Base-by-base conservation (phyloP, 2,113 vertebrate species). In the Boulengeromyrus knoepffleri region DNA sequence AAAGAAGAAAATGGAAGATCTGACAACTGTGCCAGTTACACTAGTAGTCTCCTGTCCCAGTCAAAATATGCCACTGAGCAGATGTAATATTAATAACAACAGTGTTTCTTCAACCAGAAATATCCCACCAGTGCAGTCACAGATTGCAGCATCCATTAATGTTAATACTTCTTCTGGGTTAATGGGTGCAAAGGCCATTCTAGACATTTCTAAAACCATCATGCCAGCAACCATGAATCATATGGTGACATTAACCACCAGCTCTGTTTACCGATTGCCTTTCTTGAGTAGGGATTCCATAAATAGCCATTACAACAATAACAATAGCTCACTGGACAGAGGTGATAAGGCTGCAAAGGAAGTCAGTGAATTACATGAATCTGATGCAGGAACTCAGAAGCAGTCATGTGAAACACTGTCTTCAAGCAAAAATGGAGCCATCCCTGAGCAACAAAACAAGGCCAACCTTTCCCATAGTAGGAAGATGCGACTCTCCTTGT, bases 201-300 rank as follows among this genome's bases (percentile, higher is more conserved):
- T 99, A 89, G 98, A 99, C 96, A 99, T 99, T 92, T 99, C 98
- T 77, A 99, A 98, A 93, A 95, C 97, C 0, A 97, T 99, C 86
- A 95, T 99, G 95, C 97, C 98, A 0, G 94, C 87, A 31, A 93
- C 94, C 7, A 93, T 93, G 90, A 95, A 94, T 89, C 94, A 93
- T 6, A 88, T 91, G 0, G 36, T 93, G 3, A 85, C 88, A 21
- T 89, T 90, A 47, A 88, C 89, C 21, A 90, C 92, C 1, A 91
- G 89, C 0, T 1, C 92, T 9, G 21, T 90, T 0, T 93, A 93
- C 27, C 89, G 94, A 0, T 62, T 91, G 90, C 91, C 94, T 49
- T 56, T 70, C n/a, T 39, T 94, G 46, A 91, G 91, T 0, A 88
- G 90, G 0, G 87, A 89, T 42, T 88, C 88, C 0, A 93, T 95